Base-by-base conservation (phyloP, 2,888 invertebrate genomes). In the Agrotis ipsilon region DNA sequence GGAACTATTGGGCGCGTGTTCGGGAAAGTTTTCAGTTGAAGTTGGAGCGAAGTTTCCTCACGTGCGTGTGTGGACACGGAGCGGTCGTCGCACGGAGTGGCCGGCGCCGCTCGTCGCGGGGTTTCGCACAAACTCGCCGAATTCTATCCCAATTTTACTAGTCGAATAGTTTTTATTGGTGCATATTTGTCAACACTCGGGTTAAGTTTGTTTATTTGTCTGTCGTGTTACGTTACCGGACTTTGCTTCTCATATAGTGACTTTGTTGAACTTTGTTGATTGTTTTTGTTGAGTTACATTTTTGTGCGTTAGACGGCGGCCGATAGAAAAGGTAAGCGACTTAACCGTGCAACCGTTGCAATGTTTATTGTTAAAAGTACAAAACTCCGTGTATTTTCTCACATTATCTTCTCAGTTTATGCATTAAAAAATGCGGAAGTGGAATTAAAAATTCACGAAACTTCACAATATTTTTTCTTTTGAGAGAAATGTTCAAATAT, bases 181-280 rank as follows among this genome's bases (percentile, higher is more conserved):
- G 91, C 68, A 86, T 89, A 90, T 89, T 89, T 85, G 88, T 90
- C 87, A 88, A 88, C 84, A 87, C 70, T 82, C 82, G 80, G 78
- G 83, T 88, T 88, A 72, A 83, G 89, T 88, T 90, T 90, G 89
- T 92, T 91, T 89, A 87, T 89, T 89, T 81, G 83, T 80, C 85
- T 84, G 86, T 88, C 89, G 87, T 86, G 88, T 86, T 85, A 60
- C 64, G 82, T 88, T 88, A 83, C 89, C 90, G 94, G 91, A 94
- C 93, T 91, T 92, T 90, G 90, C 93, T 92, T 84, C 75, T 85
- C 86, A 82, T 81, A 88, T 81, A 87, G 94, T 94, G 94, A 93
- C 92, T 93, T 91, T 94, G 93, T 94, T 94, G 87, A 90, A 90
- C 90, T 93, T 92, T 92, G 91, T 93, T 93, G 88, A 90, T 91